Evolutionary conservation across 53 echinoderm and acorn worm genomes (phyloP).

Genomic region (Crossaster papposus): DNA sequence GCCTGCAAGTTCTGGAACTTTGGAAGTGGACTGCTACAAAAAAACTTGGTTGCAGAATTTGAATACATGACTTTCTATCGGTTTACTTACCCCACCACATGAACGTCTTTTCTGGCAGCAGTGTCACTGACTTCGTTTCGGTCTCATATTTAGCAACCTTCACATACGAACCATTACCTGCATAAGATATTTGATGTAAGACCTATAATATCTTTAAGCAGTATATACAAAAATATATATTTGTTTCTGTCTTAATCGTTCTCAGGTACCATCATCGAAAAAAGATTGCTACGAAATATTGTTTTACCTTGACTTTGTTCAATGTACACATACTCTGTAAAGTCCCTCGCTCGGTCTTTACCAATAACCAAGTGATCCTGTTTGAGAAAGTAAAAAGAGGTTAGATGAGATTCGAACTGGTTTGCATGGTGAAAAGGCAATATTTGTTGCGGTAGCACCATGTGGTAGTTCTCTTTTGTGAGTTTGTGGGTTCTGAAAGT

Average conservation of each 20-base stretch:
- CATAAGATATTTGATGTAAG: background rate
- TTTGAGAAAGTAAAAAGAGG: background rate
- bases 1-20: too few species aligned
- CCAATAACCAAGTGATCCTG: slow-evolving; percentile 52
- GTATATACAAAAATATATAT: background rate
- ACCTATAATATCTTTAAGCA: background rate
- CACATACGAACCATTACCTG: slow-evolving; percentile 28
- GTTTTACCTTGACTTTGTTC: slow-evolving; percentile 48
- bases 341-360: slow-evolving; percentile 30
- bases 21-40: too few species aligned
- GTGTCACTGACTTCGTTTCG: slow-evolving; percentile 16
- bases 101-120: slow-evolving; percentile 11
- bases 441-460: too few species aligned
- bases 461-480: too few species aligned
- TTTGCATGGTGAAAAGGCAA: too few species aligned
- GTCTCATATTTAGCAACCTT: slow-evolving; percentile 21
- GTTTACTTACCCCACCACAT: slow-evolving; percentile 33
- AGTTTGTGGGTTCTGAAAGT: too few species aligned
- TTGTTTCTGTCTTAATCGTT: background rate
- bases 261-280: background rate
- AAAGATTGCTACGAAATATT: too few species aligned
- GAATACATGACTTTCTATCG: background rate
- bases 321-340: slow-evolving; percentile 47
- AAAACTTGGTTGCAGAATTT: background rate
- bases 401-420: background rate